Evolutionary conservation across 92 coral and sea anemone species (phyloP).

Genomic region (Isaurus tuberculatus): DNA sequence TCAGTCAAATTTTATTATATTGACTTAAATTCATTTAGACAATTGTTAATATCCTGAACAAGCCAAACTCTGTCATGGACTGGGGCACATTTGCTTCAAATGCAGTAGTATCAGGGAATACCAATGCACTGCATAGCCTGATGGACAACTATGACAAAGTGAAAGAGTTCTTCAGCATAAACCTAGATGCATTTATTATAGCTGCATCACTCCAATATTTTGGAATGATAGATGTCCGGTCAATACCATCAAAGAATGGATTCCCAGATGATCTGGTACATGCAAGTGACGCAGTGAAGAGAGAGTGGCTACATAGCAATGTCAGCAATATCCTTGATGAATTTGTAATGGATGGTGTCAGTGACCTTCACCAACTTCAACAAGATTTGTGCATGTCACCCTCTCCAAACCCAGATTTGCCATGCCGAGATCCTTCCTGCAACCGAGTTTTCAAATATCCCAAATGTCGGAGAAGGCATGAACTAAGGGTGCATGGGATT

Average conservation of each 20-base stretch:
- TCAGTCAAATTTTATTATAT: neutral
- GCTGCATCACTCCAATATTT: conserved; percentile 52
- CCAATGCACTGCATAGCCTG: conserved; percentile 53
- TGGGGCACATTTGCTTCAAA: conserved; percentile 71
- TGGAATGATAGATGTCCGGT: conserved; percentile 49
- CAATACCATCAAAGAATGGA: conserved; percentile 21
- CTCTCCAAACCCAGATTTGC: conserved; percentile 31
- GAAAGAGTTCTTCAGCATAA: conserved; percentile 54
- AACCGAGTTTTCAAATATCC: conserved; percentile 24
- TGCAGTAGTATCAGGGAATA: conserved; percentile 68
- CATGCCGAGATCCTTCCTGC: conserved; percentile 46
- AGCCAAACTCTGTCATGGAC: conserved; percentile 56
- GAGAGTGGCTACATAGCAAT: conserved; percentile 56
- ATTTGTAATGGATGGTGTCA: conserved; percentile 52
- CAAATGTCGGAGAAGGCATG: conserved; percentile 49
- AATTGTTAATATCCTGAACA: conserved; percentile 38
- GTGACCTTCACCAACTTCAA: neutral
- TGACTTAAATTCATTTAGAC: conserved; percentile 21
- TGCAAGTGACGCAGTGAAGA: neutral
- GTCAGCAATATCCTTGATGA: conserved; percentile 50
- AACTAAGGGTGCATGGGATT: conserved; percentile 43
- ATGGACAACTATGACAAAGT: conserved; percentile 36
- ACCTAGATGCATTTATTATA: conserved; percentile 48
- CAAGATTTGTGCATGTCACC: neutral
- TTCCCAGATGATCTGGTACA: neutral